A percentile compares a stretch with the other conserved stretches of the same genome.
phyloP scores from a whole-genome alignment of 2,888 invertebrate species.

The Calliscelio sp. region DNA sequence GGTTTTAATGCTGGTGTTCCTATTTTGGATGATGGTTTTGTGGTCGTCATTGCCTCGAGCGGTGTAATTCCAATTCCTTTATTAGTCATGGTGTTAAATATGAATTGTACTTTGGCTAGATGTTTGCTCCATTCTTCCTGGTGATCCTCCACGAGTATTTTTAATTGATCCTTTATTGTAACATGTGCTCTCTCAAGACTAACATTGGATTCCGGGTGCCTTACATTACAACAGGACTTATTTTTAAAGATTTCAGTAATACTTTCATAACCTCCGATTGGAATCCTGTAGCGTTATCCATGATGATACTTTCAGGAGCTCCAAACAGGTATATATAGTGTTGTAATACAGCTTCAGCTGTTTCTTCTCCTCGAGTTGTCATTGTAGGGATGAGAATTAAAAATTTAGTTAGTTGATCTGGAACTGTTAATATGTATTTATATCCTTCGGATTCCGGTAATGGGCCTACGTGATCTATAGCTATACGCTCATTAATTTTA shows the following conservation, averaged over 20 bases:
- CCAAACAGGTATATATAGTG: constrained; percentile 10
- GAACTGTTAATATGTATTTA: constrained; percentile 5
- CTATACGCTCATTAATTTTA: constrained; percentile 1
- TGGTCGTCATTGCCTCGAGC: neutral
- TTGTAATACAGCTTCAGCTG: constrained; percentile 1
- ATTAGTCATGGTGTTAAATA: neutral
- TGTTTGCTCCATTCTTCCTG: constrained; percentile 19
- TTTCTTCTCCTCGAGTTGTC: constrained; percentile 1
- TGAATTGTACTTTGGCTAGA: constrained; percentile 4
- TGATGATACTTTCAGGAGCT: constrained; percentile 5
- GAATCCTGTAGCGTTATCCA: constrained; percentile 11
- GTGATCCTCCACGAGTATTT: constrained; percentile 2
- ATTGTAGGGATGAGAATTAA: neutral
- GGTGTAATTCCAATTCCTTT: neutral
- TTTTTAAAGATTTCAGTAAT: constrained; percentile 1
- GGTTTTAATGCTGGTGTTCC: neutral
- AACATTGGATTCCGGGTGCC: constrained; percentile 12
- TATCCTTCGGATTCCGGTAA: constrained; percentile 8
- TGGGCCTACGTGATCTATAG: constrained; percentile 8
- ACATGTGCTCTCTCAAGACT: constrained; percentile 15
- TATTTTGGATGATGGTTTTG: neutral
- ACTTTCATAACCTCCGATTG: constrained; percentile 5
- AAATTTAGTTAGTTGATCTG: constrained; percentile 11
- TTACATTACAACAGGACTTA: neutral
- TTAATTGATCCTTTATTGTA: constrained; percentile 4